phyloP scores from a whole-genome alignment of 2,113 vertebrate species.

The Choloepus hoffmanni region DNA sequence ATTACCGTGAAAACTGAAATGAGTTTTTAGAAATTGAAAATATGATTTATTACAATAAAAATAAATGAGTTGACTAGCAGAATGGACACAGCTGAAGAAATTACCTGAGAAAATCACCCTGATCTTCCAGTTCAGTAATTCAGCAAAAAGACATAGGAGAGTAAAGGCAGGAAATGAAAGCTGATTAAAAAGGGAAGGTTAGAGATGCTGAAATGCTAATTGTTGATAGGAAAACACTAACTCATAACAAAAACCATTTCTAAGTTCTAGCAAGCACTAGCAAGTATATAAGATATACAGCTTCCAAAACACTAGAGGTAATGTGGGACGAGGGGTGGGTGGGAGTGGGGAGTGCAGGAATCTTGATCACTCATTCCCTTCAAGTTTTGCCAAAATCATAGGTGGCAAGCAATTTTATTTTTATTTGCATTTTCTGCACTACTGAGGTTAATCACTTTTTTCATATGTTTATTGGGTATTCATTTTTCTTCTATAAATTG shows the following conservation, averaged over 20 bases:
- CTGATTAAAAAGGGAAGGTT: no score
- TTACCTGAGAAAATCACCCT: background rate
- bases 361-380: conserved; percentile 29
- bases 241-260: background rate
- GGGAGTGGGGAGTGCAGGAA: no score
- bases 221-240: conserved; percentile 38
- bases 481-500: conserved; percentile 23
- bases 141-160: no score
- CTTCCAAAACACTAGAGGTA: no score
- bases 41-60: background rate
- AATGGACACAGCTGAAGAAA: background rate
- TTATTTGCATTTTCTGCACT: conserved; percentile 32
- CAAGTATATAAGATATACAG: background rate
- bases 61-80: background rate
- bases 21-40: no score
- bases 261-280: background rate
- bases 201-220: no score
- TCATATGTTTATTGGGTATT: background rate
- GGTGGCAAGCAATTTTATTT: conserved; percentile 7
- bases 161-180: no score
- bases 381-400: conserved; percentile 46
- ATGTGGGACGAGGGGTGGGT: no score
- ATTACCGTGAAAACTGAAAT: no score
- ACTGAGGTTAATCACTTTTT: conserved; percentile 27
- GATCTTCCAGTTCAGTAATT: no score